A percentile compares a stretch with the other conserved stretches of the same genome.
These are phyloP conservation scores for Poeciliopsis paucimaculata DNA, from an alignment of 2,797 vertebrate genomes.

Conservation along the genomic window DNA sequence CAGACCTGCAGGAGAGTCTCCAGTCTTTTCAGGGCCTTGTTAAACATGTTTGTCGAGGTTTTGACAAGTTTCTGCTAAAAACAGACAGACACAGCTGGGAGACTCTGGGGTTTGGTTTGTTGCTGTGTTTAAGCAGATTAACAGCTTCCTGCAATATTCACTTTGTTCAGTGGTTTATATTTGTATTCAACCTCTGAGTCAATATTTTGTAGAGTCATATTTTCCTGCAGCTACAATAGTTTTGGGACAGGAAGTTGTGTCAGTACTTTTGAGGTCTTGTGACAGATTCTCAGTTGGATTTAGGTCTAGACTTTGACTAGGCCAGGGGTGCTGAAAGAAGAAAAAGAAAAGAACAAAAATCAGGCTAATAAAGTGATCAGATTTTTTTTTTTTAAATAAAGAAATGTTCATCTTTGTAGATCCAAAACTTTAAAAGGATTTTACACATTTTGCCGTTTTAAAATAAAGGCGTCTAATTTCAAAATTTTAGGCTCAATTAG, in stretches of 20 bases:
- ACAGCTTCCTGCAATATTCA: conserved; percentile 55
- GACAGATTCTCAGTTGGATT: background rate
- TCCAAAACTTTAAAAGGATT: too few species aligned
- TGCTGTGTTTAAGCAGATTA: conserved; percentile 63
- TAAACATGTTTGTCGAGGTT: conserved; percentile 74
- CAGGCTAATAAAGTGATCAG: too few species aligned
- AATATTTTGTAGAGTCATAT: background rate
- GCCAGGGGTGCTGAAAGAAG: background rate
- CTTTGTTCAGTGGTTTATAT: background rate
- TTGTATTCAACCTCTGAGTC: background rate
- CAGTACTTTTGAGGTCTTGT: background rate
- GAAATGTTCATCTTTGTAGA: too few species aligned
- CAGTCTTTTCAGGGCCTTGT: conserved; percentile 70
- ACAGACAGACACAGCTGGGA: conserved; percentile 34
- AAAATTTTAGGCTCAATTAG: too few species aligned
- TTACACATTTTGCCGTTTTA: too few species aligned
- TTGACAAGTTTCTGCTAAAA: conserved; percentile 72
- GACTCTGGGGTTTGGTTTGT: conserved; percentile 61
- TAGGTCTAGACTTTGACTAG: background rate
- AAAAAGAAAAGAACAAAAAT: too few species aligned
- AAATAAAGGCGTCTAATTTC: too few species aligned
- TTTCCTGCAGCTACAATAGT: background rate
- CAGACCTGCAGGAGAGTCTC: conserved; percentile 49
- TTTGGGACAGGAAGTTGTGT: background rate
- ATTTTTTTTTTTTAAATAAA: too few species aligned